These are phyloP conservation scores for Drosophila pallidifrons DNA, from an alignment of 1,140 invertebrate species.

Conservation along the genomic window DNA sequence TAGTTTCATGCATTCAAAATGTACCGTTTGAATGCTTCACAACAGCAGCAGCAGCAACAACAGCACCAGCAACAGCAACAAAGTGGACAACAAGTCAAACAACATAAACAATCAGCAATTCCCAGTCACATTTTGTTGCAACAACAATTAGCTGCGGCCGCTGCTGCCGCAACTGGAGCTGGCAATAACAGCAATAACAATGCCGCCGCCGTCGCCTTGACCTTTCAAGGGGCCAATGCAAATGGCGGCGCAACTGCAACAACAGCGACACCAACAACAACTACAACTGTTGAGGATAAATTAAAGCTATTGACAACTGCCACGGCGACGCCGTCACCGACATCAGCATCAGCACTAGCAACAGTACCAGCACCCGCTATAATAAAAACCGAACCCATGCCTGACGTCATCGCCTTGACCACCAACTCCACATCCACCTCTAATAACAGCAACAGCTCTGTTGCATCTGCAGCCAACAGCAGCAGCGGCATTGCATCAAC, in stretches of 20 bases:
- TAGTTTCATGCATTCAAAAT: constrained; percentile 59
- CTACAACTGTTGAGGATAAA: constrained; percentile 66
- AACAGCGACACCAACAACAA: constrained; percentile 42
- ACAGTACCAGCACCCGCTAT: constrained; percentile 2
- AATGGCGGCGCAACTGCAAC: constrained; percentile 62
- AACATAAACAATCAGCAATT: constrained; percentile 56
- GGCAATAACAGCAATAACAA: constrained; percentile 48
- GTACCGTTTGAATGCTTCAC: constrained; percentile 79
- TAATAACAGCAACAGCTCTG: constrained; percentile 26
- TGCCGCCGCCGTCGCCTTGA: constrained; percentile 51
- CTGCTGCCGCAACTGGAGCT: constrained; percentile 45
- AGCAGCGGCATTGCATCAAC: constrained; percentile 50
- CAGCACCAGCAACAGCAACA: constrained; percentile 46
- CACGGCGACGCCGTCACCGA: constrained; percentile 34
- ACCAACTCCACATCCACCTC: constrained; percentile 32
- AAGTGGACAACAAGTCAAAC: constrained; percentile 31
- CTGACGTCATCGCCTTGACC: constrained; percentile 69
- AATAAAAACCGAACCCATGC: constrained; percentile 81
- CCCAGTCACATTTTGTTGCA: constrained; percentile 80
- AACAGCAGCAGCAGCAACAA: constrained; percentile 60
- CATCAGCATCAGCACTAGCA: constrained; percentile 5
- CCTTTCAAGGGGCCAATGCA: constrained; percentile 60
- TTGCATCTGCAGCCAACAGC: constrained; percentile 21
- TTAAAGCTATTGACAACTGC: constrained; percentile 73
- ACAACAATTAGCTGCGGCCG: constrained; percentile 73